Percentiles rank a stretch among this genome's conserved stretches.
phyloP scores from a whole-genome alignment of 2,797 vertebrate genomes.

The Trachurus trachurus region DNA sequence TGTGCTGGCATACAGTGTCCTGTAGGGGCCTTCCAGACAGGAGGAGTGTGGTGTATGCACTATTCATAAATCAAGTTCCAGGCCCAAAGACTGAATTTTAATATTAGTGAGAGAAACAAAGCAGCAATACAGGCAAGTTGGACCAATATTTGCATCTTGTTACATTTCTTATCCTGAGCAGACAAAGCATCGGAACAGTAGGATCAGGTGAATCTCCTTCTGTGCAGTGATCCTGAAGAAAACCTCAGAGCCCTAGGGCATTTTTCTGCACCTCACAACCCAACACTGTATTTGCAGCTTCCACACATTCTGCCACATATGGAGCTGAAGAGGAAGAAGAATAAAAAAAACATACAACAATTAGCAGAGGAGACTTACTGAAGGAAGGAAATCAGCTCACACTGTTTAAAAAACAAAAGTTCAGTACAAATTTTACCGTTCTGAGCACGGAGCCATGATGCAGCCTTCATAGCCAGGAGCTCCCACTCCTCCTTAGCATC shows the following conservation, averaged over 20 bases:
- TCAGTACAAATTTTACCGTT: constrained; percentile 73
- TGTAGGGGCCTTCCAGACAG: too few relatives aligned
- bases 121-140: too few relatives aligned
- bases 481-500: constrained; percentile 86
- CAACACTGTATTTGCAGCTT: constrained; percentile 57
- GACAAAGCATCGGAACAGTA: too few relatives aligned
- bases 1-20: too few relatives aligned
- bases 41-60: too few relatives aligned
- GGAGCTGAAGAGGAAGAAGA: constrained; percentile 43
- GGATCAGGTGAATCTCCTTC: neutral
- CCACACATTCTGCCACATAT: constrained; percentile 4
- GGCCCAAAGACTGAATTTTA: too few relatives aligned
- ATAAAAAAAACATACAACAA: neutral
- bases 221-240: neutral
- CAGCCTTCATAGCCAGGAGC: constrained; percentile 86
- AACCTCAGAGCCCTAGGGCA: constrained; percentile 60
- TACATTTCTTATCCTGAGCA: too few relatives aligned
- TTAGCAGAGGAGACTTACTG: too few relatives aligned
- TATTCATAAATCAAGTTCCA: too few relatives aligned
- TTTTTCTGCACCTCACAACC: constrained; percentile 58
- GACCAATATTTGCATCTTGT: too few relatives aligned
- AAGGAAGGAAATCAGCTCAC: neutral
- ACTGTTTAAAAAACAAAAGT: neutral
- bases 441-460: constrained; percentile 79
- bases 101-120: too few relatives aligned